phyloP scores from a whole-genome alignment of 2,113 vertebrate genomes.

The Siphamia tubifer region DNA sequence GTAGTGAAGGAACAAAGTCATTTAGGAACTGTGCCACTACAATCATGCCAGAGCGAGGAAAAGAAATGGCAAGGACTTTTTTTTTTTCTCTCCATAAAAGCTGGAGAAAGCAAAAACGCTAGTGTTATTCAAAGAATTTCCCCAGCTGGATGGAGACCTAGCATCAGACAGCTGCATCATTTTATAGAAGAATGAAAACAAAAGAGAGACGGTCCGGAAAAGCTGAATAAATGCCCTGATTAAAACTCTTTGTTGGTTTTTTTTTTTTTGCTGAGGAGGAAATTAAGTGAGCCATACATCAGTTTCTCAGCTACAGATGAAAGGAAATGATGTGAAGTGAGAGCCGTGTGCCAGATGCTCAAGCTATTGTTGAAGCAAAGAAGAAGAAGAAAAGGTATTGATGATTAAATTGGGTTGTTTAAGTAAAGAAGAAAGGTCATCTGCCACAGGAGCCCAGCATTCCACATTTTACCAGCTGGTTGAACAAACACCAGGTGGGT shows the following conservation, averaged over 20 bases:
- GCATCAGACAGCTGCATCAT: neutral
- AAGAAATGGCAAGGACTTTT: no score
- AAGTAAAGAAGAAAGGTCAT: conserved; percentile 24
- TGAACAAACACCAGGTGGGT: conserved; percentile 19
- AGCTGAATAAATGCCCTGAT: neutral
- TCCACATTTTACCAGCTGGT: conserved; percentile 59
- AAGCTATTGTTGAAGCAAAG: conserved; percentile 29
- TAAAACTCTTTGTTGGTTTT: neutral
- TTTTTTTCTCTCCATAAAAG: no score
- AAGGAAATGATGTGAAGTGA: neutral
- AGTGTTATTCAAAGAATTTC: neutral
- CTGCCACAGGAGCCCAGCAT: conserved; percentile 49
- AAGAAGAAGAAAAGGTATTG: conserved; percentile 38
- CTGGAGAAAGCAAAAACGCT: neutral
- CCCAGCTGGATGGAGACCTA: neutral
- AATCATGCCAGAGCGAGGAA: neutral
- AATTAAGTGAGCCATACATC: neutral
- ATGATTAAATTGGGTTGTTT: conserved; percentile 10
- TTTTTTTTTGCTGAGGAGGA: no score
- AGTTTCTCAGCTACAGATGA: neutral
- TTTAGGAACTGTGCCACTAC: no score
- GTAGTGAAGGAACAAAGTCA: no score
- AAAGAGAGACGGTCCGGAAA: neutral
- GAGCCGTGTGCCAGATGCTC: conserved; percentile 33
- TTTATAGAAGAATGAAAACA: neutral